Evolutionary conservation across 64 coral and sea anemone genomes (phyloP).

Genomic region (Cladopsammia gracilis): DNA sequence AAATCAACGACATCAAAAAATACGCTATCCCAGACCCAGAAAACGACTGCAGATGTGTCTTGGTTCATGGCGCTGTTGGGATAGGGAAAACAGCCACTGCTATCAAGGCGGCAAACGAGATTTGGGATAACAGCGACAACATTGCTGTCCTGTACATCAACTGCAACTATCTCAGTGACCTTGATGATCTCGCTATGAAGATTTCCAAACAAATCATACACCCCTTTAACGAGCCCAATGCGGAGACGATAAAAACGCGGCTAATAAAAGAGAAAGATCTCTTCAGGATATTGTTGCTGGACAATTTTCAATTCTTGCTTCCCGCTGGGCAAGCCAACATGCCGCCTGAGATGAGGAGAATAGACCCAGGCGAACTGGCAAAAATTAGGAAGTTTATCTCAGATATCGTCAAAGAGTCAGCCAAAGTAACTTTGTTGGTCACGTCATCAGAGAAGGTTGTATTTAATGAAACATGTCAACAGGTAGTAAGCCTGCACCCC

Average conservation of each 20-base stretch:
- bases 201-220: background rate
- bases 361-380: background rate
- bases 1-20: background rate
- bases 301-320: background rate
- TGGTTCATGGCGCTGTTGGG: background rate
- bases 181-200: background rate
- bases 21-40: background rate
- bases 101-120: conserved; percentile 5
- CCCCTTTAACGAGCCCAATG: background rate
- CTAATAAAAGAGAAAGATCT: background rate
- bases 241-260: background rate
- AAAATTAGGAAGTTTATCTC: background rate
- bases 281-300: background rate
- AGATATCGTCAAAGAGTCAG: background rate
- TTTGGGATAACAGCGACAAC: background rate
- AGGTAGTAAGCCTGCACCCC: background rate
- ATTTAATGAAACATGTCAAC: background rate
- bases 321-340: background rate
- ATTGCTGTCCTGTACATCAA: background rate
- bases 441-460: background rate
- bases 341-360: background rate
- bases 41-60: background rate
- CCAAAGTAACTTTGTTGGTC: background rate
- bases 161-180: background rate
- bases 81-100: background rate